Conservation (phyloP, 2,113 vertebrate species). For the Tympanuchus pallidicinctus region DNA sequence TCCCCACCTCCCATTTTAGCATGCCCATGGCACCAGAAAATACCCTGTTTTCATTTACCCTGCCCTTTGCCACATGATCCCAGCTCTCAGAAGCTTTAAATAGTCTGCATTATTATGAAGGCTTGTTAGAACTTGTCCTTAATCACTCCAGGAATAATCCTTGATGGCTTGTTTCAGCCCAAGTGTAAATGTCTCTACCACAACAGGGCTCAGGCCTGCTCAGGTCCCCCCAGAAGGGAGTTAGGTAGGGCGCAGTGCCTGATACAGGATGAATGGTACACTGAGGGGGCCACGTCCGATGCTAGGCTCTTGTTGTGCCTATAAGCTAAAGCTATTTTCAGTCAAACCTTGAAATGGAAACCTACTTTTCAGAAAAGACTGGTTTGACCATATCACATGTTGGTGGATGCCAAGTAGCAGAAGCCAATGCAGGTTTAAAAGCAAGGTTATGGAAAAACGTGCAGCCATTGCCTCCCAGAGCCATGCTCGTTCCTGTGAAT, state of each 20-base stretch:
- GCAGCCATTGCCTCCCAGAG: neutral
- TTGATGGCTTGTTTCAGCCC: constrained; percentile 54
- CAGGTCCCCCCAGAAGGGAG: neutral
- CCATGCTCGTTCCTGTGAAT: neutral
- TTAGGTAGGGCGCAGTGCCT: neutral
- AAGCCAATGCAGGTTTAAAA: constrained; percentile 40
- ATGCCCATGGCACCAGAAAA: constrained; percentile 46
- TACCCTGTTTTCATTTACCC: constrained; percentile 63
- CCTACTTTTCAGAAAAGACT: neutral
- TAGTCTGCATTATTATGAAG: constrained; percentile 71
- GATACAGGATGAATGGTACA: neutral
- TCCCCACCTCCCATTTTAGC: constrained; percentile 61
- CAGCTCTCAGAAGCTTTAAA: constrained; percentile 63
- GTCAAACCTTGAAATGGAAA: neutral
- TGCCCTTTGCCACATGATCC: constrained; percentile 71
- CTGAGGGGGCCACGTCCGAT: rapidly evolving
- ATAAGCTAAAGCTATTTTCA: neutral
- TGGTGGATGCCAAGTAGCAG: neutral
- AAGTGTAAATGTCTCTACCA: constrained; percentile 8
- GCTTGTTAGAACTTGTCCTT: constrained; percentile 72
- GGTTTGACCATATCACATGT: neutral
- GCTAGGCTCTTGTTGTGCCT: neutral
- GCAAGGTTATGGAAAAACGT: constrained; percentile 15
- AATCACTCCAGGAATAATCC: constrained; percentile 74
- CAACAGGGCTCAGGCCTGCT: neutral